Evolutionary conservation across 1,140 invertebrate species (phyloP), one percentile per base, ranked within the genome.

Genomic region (Thereuonema tuberculata): DNA sequence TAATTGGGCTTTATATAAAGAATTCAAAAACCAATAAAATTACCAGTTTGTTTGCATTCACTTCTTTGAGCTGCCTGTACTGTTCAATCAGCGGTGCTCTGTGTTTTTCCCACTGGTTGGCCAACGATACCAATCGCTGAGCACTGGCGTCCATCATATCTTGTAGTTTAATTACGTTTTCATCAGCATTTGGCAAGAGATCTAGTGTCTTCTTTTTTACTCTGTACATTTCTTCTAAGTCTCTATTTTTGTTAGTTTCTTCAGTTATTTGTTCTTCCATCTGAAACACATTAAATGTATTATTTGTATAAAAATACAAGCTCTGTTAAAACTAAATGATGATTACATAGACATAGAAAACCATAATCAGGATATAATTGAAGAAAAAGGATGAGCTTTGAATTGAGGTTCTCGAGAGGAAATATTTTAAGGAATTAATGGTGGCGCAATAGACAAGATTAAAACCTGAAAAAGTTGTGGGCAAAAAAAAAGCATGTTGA

Each of bases 61-160:
- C 75, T 65, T 79, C 76, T 67, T 78, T 78, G 50, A 82, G 74
- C 58, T 75, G 69, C 31, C 80, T 67, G 69, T 82, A 84, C 63
- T 83, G 75, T 61, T 81, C 71, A 58, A 85, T 76, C 15, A 87
- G 71, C 17, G 83, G 81, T 43, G 73, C 74, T 64, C 83, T 74
- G 61, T 83, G 81, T 62, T 80, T 77, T 61, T 85, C 82, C 85
- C 85, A 88, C 64, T 86, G 80, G 54, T 75, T 78, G 2, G 80
- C 79, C 61, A 86, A 72, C 62, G 72, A 77, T 12, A 81, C 70
- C 47, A 87, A 67, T 71, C 80, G 77, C 67, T 79, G 77, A 27
- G 76, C 75, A 65, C 77, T 80, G 17, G 73, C 71, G 62, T 85
- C 80, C 25, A 86, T 78, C 2, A 81, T 66, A 54, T 69, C 67